Evolutionary conservation across 92 coral and sea anemone species (phyloP).

Genomic region (Bergia sp.): DNA sequence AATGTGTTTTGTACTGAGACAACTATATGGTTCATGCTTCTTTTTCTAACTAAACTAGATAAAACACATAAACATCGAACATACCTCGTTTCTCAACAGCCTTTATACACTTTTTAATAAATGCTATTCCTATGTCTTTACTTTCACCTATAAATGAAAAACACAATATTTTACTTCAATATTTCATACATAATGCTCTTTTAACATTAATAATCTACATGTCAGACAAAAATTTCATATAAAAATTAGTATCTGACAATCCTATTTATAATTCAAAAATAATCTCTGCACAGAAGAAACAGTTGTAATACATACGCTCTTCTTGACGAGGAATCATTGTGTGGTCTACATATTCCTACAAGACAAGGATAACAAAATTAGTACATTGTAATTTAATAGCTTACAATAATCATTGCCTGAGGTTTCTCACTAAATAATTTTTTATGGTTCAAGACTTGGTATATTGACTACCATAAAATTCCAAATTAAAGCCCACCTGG

Average conservation of each 20-base stretch:
- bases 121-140: constrained; percentile 73
- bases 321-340: constrained; percentile 39
- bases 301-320: constrained; percentile 20
- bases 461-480: too few species aligned
- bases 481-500: too few species aligned
- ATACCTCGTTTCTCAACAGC: constrained; percentile 96
- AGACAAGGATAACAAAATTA: background rate
- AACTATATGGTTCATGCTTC: too few species aligned
- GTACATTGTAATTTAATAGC: background rate
- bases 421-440: too few species aligned
- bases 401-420: background rate
- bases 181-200: background rate
- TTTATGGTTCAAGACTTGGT: too few species aligned
- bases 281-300: background rate
- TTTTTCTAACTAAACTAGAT: too few species aligned
- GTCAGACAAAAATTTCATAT: too few species aligned
- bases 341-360: constrained; percentile 33
- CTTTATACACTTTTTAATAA: constrained; percentile 82
- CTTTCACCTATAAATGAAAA: constrained; percentile 58
- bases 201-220: too few species aligned
- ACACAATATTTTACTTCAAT: background rate
- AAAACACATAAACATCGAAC: background rate
- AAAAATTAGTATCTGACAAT: too few species aligned
- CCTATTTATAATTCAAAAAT: background rate
- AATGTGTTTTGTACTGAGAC: too few species aligned